A percentile compares a stretch with the other conserved stretches of the same genome.
Evolutionary conservation across 1,140 invertebrate species (phyloP).

Genomic region (Tribolium madens): DNA sequence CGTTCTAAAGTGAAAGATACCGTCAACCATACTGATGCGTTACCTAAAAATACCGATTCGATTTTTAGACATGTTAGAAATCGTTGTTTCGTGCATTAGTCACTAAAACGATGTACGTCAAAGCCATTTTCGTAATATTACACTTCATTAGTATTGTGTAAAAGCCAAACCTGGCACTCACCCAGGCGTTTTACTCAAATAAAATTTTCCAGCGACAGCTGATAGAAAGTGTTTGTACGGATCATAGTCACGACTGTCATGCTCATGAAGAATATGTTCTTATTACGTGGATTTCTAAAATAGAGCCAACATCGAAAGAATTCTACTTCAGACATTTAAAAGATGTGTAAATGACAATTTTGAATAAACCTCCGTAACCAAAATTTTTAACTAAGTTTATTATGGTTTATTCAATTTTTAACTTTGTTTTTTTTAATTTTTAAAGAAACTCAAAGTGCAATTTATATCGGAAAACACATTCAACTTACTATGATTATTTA

Average conservation of each 20-base stretch:
- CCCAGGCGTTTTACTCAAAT: conserved; percentile 20
- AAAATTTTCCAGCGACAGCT: conserved; percentile 17
- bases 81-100: not conserved
- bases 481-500: too few relatives aligned
- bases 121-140: conserved; percentile 8
- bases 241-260: not conserved
- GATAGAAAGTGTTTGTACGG: not conserved
- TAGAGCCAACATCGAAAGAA: too few relatives aligned
- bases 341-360: too few relatives aligned
- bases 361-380: too few relatives aligned
- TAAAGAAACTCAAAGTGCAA: too few relatives aligned
- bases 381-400: too few relatives aligned
- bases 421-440: too few relatives aligned
- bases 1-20: conserved; percentile 84
- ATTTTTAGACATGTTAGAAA: conserved; percentile 1
- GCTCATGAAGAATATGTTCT: too few relatives aligned
- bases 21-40: conserved; percentile 82
- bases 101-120: not conserved
- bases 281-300: too few relatives aligned
- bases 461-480: too few relatives aligned
- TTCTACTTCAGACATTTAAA: too few relatives aligned
- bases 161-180: conserved; percentile 8
- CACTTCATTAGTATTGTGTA: conserved; percentile 15
- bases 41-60: conserved; percentile 66
- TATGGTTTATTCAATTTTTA: too few relatives aligned